Evolutionary conservation across 2,888 invertebrate genomes (phyloP).

Genomic region (Steromphala cineraria): DNA sequence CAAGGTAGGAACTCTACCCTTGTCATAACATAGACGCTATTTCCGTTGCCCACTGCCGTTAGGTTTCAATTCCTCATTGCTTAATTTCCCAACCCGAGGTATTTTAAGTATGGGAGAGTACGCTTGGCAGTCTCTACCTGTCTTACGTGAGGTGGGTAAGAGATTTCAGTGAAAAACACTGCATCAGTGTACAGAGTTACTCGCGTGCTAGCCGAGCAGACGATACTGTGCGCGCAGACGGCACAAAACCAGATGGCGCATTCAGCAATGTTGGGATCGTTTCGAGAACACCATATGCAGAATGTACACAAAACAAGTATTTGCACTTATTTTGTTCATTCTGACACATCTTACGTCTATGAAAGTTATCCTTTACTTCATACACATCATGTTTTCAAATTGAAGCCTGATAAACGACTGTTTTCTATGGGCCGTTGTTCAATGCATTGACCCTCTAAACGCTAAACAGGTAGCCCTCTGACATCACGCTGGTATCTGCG

Average conservation of each 20-base stretch:
- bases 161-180: not conserved
- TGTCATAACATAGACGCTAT: not conserved
- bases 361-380: no score
- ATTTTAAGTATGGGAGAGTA: not conserved
- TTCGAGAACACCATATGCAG: not conserved
- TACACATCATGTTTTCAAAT: no score
- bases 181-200: not conserved
- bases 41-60: not conserved
- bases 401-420: no score
- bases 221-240: not conserved
- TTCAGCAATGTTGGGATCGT: not conserved
- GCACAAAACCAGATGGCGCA: not conserved
- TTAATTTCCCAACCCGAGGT: not conserved
- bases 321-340: no score
- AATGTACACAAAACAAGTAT: not conserved
- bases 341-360: no score
- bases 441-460: not conserved
- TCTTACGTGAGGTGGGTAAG: not conserved
- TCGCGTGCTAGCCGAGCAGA: not conserved
- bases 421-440: no score
- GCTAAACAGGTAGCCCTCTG: not conserved
- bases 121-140: not conserved
- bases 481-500: no score
- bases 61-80: not conserved
- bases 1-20: constrained; percentile 27